Conservation (phyloP, 2,888 invertebrate species). For the Melinopterus prodromus region DNA sequence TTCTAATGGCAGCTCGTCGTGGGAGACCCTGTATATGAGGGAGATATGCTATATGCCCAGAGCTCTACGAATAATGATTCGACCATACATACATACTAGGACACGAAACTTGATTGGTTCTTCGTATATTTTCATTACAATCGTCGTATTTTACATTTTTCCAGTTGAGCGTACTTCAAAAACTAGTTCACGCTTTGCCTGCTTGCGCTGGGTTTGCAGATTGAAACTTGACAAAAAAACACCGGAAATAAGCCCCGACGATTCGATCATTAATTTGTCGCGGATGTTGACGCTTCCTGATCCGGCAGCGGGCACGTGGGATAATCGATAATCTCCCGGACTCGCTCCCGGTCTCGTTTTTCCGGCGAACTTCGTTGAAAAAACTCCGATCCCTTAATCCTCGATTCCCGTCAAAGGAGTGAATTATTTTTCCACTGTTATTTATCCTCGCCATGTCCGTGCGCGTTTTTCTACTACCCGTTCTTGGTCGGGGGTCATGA, state of each 20-base stretch:
- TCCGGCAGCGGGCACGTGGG: background rate
- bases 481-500: conserved; percentile 26
- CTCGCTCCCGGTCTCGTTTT: background rate
- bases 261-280: background rate
- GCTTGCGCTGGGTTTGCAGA: no score
- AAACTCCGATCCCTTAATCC: background rate
- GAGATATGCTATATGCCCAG: no score
- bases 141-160: no score
- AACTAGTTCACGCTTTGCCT: no score
- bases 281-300: conserved; percentile 4
- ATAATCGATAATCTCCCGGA: background rate
- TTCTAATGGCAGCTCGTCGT: no score
- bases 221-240: background rate
- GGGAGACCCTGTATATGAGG: no score
- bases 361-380: background rate
- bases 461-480: conserved; percentile 25
- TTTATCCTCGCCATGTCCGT: conserved; percentile 13
- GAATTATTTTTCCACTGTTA: conserved; percentile 26
- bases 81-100: no score
- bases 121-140: no score
- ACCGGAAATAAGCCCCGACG: background rate
- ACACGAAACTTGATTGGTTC: no score
- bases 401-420: background rate
- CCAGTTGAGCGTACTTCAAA: no score
- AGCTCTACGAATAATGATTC: no score